Conservation (phyloP, 2,113 vertebrate species). For the Naja naja region DNA sequence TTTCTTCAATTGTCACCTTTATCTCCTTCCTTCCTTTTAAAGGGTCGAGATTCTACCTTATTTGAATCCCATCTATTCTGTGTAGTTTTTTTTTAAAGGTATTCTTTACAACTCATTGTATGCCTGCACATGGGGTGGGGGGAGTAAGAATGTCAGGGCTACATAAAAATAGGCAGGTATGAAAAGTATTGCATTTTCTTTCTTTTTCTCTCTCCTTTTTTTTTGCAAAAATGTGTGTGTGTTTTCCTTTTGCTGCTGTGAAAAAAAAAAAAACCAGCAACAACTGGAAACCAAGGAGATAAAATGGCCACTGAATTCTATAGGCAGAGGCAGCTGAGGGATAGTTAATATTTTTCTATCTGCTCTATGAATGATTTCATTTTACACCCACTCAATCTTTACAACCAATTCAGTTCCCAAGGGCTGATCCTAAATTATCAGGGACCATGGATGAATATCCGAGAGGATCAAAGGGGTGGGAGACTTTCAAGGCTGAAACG, state of each 20-base stretch:
- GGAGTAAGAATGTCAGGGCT: not conserved
- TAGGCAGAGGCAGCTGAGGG: fast-evolving
- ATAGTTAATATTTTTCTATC: fast-evolving
- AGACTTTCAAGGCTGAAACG: too few species aligned
- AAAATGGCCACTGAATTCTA: not conserved
- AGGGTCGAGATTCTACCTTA: conserved; percentile 15
- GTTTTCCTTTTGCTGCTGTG: not conserved
- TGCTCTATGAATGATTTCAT: not conserved
- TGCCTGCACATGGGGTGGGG: not conserved
- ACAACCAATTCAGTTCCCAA: not conserved
- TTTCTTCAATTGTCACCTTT: conserved; percentile 28
- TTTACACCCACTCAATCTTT: not conserved
- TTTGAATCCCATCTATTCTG: not conserved
- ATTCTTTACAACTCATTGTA: not conserved
- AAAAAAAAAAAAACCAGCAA: not conserved
- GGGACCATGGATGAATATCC: not conserved
- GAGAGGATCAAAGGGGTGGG: not conserved
- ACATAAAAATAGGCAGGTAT: not conserved
- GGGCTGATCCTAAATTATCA: not conserved
- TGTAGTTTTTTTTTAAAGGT: not conserved
- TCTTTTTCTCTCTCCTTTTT: too few species aligned
- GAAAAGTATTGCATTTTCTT: not conserved
- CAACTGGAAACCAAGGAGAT: fast-evolving
- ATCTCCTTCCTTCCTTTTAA: not conserved
- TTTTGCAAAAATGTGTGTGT: fast-evolving